A percentile compares a stretch with the other conserved stretches of the same genome.
These are phyloP conservation scores for Balaenoptera acutorostrata DNA, from an alignment of 2,113 vertebrate genomes.

Conservation along the genomic window DNA sequence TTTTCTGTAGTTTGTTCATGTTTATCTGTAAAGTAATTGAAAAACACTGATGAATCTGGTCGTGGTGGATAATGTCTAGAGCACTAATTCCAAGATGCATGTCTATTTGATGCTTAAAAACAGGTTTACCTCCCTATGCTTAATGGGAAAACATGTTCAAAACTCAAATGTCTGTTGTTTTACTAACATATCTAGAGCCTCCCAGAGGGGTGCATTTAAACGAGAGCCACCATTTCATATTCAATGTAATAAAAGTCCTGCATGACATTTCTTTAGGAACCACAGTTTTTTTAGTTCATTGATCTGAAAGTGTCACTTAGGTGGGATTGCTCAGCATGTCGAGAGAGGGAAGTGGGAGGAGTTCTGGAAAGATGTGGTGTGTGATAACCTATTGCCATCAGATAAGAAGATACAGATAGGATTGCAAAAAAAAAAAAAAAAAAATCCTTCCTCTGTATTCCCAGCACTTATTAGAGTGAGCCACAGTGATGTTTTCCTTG, in stretches of 20 bases:
- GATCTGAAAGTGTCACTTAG: slow-evolving; percentile 35
- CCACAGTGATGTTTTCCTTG: neutral
- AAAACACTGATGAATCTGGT: neutral
- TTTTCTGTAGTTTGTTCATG: neutral
- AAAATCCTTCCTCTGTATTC: neutral
- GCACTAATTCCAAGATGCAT: neutral
- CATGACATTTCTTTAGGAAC: slow-evolving; percentile 1
- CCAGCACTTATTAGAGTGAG: neutral
- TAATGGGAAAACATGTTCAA: slow-evolving; percentile 3
- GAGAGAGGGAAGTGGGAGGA: slow-evolving; percentile 24
- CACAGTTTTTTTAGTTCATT: slow-evolving; percentile 47
- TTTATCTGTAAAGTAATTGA: neutral
- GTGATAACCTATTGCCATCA: slow-evolving; percentile 36
- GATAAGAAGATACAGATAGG: slow-evolving; percentile 35
- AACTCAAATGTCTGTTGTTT: neutral
- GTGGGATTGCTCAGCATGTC: neutral
- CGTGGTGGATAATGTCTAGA: neutral
- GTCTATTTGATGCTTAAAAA: neutral
- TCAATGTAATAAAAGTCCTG: neutral
- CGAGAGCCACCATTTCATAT: neutral
- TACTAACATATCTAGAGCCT: neutral
- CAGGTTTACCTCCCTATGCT: neutral
- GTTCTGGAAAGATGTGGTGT: slow-evolving; percentile 5
- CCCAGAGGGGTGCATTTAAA: neutral
- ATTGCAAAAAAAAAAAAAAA: neutral